Percentiles rank a stretch among this genome's conserved stretches.
phyloP scores from a whole-genome alignment of 2,797 vertebrate species.

The Sebastes hubbsi region DNA sequence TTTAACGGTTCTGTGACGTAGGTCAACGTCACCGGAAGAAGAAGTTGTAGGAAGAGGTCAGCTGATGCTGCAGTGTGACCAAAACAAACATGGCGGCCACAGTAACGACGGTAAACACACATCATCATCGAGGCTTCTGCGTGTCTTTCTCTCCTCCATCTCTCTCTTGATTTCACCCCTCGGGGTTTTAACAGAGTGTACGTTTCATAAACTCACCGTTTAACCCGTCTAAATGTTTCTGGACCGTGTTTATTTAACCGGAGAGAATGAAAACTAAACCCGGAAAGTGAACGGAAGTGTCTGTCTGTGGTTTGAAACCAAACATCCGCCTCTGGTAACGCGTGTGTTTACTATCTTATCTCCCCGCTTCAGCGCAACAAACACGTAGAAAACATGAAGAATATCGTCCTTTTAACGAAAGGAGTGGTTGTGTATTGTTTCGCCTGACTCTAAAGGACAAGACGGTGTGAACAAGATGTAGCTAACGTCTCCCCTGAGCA shows the following conservation, averaged over 20 bases:
- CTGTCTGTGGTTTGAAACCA: slow-evolving; percentile 62
- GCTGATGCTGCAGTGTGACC: slow-evolving; percentile 21
- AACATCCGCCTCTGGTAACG: slow-evolving; percentile 75
- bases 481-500: neutral
- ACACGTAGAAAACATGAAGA: neutral
- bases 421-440: neutral
- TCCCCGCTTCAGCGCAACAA: neutral
- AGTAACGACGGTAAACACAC: neutral
- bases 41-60: neutral
- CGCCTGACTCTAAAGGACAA: neutral
- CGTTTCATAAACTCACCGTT: neutral
- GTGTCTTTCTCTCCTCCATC: neutral
- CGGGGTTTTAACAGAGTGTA: rapidly evolving
- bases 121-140: neutral
- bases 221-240: neutral
- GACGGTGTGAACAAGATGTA: slow-evolving; percentile 24
- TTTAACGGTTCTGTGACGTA: neutral
- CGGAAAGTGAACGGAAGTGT: slow-evolving; percentile 59
- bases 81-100: slow-evolving; percentile 71
- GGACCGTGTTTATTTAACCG: rapidly evolving
- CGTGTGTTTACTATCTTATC: slow-evolving; percentile 31
- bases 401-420: neutral
- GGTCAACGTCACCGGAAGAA: slow-evolving; percentile 5
- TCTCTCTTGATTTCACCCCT: neutral
- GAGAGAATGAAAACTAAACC: slow-evolving; percentile 10